phyloP scores from a whole-genome alignment of 2,888 invertebrate species.

The Globia sparganii region DNA sequence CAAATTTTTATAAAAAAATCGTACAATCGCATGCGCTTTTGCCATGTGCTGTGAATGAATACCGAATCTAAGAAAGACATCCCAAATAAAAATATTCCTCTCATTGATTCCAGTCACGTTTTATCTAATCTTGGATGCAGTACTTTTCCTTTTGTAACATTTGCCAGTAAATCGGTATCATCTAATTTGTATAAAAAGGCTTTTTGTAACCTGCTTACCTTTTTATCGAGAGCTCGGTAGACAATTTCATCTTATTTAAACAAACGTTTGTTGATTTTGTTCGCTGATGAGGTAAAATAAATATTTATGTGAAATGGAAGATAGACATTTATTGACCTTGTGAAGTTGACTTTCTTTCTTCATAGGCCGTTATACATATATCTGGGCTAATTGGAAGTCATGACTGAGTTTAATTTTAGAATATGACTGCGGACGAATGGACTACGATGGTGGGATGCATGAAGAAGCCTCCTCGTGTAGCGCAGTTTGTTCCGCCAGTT shows the following conservation, averaged over 20 bases:
- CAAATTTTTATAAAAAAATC: background rate
- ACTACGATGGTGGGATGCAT: too few relatives aligned
- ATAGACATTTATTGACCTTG: background rate
- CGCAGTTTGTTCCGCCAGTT: too few relatives aligned
- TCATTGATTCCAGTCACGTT: conserved; percentile 24
- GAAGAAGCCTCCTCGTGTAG: too few relatives aligned
- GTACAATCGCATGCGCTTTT: background rate
- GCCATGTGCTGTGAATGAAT: conserved; percentile 6
- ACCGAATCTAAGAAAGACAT: background rate
- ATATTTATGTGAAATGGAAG: background rate
- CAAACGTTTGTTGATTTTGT: conserved; percentile 1
- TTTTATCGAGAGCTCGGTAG: background rate
- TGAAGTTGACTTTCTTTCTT: background rate
- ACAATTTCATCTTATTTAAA: background rate
- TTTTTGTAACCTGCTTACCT: conserved; percentile 9
- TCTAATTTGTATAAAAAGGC: conserved; percentile 33
- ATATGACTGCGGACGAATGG: too few relatives aligned
- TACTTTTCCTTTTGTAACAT: conserved; percentile 32
- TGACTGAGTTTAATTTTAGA: background rate
- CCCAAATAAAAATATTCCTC: conserved; percentile 1
- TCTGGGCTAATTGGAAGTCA: background rate
- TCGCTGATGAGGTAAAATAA: conserved; percentile 19
- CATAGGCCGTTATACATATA: background rate
- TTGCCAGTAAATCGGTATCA: conserved; percentile 35
- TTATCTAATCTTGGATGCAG: conserved; percentile 34